A percentile compares a stretch with the other conserved stretches of the same genome.
Evolutionary conservation across 2,113 vertebrate genomes (phyloP).

Genomic region (Chlamydotis undulata): DNA sequence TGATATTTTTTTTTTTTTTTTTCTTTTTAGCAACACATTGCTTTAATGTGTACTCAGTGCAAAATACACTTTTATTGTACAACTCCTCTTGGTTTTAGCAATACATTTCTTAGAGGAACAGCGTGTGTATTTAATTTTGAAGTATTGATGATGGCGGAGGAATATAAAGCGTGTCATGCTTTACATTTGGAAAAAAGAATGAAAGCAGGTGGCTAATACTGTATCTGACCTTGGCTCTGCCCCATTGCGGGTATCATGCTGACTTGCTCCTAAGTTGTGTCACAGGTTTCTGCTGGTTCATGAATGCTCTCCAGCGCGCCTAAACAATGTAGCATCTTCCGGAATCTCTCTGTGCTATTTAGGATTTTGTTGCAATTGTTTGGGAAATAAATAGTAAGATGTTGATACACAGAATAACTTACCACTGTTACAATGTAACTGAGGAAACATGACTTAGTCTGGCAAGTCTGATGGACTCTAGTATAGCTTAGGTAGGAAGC

Average conservation of each 20-base stretch:
- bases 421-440: background rate
- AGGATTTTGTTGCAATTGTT: background rate
- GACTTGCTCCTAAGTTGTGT: background rate
- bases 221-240: background rate
- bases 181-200: too few relatives aligned
- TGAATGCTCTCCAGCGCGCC: background rate
- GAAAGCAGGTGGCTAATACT: background rate
- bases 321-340: background rate
- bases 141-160: background rate
- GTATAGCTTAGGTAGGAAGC: background rate
- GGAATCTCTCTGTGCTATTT: background rate
- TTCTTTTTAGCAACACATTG: background rate
- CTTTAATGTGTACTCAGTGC: background rate
- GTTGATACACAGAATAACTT: background rate
- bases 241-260: fast-evolving
- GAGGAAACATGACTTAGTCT: background rate
- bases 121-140: background rate
- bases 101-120: background rate
- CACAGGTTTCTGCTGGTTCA: background rate
- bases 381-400: background rate
- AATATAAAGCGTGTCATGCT: fast-evolving
- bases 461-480: background rate
- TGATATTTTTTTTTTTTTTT: background rate
- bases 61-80: background rate
- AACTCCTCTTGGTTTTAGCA: background rate